Percentiles rank a stretch among this genome's conserved stretches.
phyloP scores from a whole-genome alignment of 2,888 invertebrate species.

The Hetaerina titia region DNA sequence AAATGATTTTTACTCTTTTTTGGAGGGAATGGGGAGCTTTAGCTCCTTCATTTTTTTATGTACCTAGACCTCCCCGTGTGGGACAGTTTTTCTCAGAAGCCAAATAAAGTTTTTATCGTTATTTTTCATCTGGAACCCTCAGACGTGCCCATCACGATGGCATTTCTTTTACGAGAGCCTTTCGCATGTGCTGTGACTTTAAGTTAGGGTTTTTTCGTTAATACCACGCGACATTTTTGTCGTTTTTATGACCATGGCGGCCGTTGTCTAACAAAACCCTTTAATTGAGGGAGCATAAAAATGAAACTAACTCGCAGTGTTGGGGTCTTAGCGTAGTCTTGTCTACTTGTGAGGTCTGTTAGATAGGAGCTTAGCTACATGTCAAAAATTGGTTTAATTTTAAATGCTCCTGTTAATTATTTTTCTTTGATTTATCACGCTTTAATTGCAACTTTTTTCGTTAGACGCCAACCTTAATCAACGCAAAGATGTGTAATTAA shows the following conservation, averaged over 20 bases:
- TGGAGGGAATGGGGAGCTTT: background rate
- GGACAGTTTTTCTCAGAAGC: conserved; percentile 2
- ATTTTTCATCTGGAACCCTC: conserved; percentile 17
- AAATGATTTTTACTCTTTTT: background rate
- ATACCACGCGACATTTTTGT: conserved; percentile 5
- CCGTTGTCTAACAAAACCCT: background rate
- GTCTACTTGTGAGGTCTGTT: conserved; percentile 4
- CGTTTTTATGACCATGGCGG: background rate
- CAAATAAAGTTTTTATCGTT: conserved; percentile 7
- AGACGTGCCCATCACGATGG: background rate
- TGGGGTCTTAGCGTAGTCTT: background rate
- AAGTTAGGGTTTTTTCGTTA: background rate
- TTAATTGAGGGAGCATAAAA: conserved; percentile 13
- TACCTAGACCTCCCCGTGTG: background rate
- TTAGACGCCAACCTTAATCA: background rate
- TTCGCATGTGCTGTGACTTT: background rate
- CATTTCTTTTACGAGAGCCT: background rate
- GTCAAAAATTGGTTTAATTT: background rate
- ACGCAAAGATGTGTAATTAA: background rate
- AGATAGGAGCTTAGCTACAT: background rate
- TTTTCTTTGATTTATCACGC: background rate
- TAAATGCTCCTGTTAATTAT: background rate
- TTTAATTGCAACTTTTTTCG: background rate
- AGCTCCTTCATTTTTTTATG: background rate
- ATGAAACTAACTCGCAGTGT: background rate